Percentiles rank a stretch among this genome's conserved stretches.
Evolutionary conservation across 1,140 invertebrate genomes (phyloP).

Genomic region (Brachionus manjavacas): DNA sequence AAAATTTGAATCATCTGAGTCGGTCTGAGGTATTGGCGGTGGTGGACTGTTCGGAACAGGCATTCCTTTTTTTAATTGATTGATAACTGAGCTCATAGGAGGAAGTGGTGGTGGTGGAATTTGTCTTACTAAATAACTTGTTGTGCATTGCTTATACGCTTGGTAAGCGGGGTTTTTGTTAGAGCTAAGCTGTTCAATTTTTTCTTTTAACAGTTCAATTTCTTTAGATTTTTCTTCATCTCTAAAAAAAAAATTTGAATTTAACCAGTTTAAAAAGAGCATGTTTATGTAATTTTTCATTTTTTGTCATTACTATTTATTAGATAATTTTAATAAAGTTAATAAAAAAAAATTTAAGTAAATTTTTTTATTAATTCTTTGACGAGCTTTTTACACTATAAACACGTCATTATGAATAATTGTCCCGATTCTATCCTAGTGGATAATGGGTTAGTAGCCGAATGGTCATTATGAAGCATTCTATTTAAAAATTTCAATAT

Average conservation of each 20-base stretch:
- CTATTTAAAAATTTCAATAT: too few species aligned
- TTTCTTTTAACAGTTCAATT: conserved; percentile 20
- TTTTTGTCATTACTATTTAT: too few species aligned
- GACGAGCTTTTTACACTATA: too few species aligned
- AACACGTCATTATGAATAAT: too few species aligned
- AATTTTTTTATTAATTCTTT: too few species aligned
- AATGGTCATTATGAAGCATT: too few species aligned
- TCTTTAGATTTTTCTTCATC: conserved; percentile 37
- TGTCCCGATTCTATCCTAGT: too few species aligned
- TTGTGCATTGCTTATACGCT: not conserved
- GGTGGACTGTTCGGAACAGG: not conserved
- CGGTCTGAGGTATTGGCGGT: not conserved
- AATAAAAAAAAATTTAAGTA: too few species aligned
- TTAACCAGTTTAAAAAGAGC: too few species aligned
- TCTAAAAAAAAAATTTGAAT: not conserved
- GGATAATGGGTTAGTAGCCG: too few species aligned
- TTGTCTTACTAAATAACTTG: not conserved
- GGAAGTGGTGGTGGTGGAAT: not conserved
- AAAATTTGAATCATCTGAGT: conserved; percentile 4
- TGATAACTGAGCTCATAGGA: not conserved
- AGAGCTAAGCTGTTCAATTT: conserved; percentile 13
- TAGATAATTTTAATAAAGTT: too few species aligned
- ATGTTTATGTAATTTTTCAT: too few species aligned
- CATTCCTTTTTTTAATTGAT: conserved; percentile 38
- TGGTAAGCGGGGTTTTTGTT: not conserved